A percentile compares a stretch with the other conserved stretches of the same genome.
These are phyloP conservation scores for Camelus dromedarius DNA, from an alignment of 2,113 vertebrate genomes.

Conservation along the genomic window DNA sequence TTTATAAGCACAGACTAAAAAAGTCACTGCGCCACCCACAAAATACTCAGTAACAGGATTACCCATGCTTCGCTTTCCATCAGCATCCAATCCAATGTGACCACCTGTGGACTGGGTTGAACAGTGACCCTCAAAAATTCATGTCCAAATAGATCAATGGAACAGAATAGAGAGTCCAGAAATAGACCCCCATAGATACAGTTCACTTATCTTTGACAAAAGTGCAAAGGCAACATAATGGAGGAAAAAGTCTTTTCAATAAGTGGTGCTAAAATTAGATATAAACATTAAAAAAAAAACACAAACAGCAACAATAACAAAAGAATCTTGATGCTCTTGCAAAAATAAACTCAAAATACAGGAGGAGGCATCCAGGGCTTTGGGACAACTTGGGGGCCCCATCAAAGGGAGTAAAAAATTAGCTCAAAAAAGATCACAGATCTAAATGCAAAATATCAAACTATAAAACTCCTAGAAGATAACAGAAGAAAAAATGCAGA, in stretches of 20 bases:
- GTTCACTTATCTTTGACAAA: not conserved
- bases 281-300: not conserved
- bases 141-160: not conserved
- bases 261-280: not conserved
- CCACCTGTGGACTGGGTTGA: not conserved
- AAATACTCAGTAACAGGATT: not conserved
- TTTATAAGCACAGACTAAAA: not conserved
- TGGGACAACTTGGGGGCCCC: not conserved
- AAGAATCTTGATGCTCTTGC: not conserved
- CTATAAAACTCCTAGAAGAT: not conserved
- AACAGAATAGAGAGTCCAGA: not conserved
- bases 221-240: not conserved
- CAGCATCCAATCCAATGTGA: not conserved
- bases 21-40: not conserved
- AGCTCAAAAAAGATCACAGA: constrained; percentile 19
- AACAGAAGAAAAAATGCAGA: not conserved
- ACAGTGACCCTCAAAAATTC: not conserved
- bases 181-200: not conserved
- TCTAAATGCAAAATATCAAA: not conserved
- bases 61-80: not conserved
- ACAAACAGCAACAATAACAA: not conserved
- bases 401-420: not conserved
- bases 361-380: not conserved
- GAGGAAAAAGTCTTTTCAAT: constrained; percentile 1
- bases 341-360: constrained; percentile 18